Conservation (phyloP, 2,797 vertebrate species). For the Sebastes ruberrimus region DNA sequence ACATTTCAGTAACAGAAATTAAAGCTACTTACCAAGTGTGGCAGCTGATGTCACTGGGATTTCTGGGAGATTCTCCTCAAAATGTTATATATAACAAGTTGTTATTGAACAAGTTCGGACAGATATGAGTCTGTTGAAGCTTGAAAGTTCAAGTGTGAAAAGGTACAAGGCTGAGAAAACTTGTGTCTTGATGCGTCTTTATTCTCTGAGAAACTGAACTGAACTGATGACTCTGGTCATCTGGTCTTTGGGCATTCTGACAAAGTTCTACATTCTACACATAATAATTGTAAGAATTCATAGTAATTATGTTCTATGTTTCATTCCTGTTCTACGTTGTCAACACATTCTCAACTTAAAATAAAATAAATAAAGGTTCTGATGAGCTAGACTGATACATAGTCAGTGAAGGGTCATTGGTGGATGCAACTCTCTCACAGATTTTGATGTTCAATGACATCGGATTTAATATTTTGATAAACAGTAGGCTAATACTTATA, state of each 20-base stretch:
- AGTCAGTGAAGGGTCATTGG: too few relatives aligned
- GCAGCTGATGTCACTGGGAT: not conserved
- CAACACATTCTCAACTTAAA: too few relatives aligned
- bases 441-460: not conserved
- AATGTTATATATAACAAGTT: too few relatives aligned
- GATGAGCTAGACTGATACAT: too few relatives aligned
- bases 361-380: too few relatives aligned
- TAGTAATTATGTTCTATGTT: too few relatives aligned
- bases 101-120: not conserved
- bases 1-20: not conserved
- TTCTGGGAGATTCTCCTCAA: not conserved
- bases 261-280: too few relatives aligned
- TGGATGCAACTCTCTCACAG: not conserved
- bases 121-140: not conserved
- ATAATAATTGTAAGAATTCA: too few relatives aligned
- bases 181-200: fast-evolving
- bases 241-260: too few relatives aligned
- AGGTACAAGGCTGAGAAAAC: not conserved
- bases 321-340: too few relatives aligned
- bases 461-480: not conserved
- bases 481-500: not conserved
- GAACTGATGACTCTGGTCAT: too few relatives aligned
- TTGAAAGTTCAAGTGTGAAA: not conserved
- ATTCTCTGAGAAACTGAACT: not conserved
- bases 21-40: not conserved